phyloP scores from a whole-genome alignment of 2,113 vertebrate genomes.

The Myocastor coypus region DNA sequence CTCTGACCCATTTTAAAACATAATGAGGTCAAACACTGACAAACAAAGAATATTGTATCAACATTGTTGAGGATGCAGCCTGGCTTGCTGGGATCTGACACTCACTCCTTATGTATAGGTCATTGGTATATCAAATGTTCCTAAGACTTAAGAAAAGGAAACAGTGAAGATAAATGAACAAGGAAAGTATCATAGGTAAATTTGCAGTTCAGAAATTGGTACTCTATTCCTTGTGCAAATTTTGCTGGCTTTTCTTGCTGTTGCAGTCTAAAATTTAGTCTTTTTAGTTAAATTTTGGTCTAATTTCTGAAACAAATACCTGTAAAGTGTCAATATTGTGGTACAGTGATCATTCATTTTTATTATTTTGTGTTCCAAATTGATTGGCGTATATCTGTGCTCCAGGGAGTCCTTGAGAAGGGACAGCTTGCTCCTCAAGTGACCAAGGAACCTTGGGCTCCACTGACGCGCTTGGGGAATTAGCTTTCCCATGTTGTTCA shows the following conservation, averaged over 20 bases:
- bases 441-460: not conserved
- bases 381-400: not conserved
- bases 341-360: not conserved
- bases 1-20: not conserved
- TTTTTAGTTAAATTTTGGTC: not conserved
- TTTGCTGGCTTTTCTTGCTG: not conserved
- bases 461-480: not conserved
- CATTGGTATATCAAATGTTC: not conserved
- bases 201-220: not conserved
- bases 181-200: not conserved
- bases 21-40: not conserved
- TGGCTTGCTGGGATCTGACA: not conserved
- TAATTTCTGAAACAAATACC: not conserved
- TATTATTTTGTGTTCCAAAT: not conserved
- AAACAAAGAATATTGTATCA: not conserved
- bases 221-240: not conserved
- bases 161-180: not conserved
- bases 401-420: not conserved
- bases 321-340: not conserved
- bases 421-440: not conserved
- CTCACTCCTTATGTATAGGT: not conserved
- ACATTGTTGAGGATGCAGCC: not conserved
- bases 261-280: not conserved
- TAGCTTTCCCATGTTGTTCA: fast-evolving
- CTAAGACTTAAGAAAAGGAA: not conserved